Conservation (phyloP, 2,113 vertebrate species). For the Mastomys natalensis region DNA sequence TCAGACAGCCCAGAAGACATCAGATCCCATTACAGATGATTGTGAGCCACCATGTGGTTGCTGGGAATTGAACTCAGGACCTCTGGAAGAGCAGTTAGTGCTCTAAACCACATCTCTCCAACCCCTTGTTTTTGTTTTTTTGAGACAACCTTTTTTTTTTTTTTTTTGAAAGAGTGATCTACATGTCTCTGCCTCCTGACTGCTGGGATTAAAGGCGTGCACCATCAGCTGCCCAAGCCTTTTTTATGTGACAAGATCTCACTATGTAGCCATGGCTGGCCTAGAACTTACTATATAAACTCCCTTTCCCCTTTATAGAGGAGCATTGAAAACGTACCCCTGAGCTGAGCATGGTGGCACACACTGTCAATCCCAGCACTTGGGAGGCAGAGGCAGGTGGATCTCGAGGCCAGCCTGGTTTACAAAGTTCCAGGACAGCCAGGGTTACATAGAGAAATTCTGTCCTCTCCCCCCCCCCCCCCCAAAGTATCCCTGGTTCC, state of each 20-base stretch:
- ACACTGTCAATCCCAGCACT: neutral
- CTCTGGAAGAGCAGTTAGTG: too few species aligned
- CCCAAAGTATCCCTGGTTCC: neutral
- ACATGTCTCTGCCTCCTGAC: neutral
- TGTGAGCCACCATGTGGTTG: too few species aligned
- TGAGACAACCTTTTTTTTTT: neutral
- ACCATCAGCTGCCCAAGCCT: neutral
- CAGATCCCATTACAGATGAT: too few species aligned
- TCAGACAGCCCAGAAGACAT: too few species aligned
- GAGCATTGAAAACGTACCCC: neutral
- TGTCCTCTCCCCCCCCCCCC: too few species aligned
- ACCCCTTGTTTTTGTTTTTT: neutral
- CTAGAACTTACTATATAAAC: neutral
- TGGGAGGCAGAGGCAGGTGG: neutral
- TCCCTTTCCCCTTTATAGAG: neutral
- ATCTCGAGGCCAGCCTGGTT: neutral
- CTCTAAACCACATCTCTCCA: too few species aligned
- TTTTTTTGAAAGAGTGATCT: neutral
- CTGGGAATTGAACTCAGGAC: too few species aligned
- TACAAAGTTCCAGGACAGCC: neutral
- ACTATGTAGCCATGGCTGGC: neutral
- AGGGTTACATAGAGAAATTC: neutral
- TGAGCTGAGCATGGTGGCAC: neutral
- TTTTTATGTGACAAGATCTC: neutral
- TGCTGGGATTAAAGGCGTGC: neutral